These are phyloP conservation scores for Cyprinodon brontotheroides DNA, from an alignment of 2,113 vertebrate genomes.

Conservation along the genomic window DNA sequence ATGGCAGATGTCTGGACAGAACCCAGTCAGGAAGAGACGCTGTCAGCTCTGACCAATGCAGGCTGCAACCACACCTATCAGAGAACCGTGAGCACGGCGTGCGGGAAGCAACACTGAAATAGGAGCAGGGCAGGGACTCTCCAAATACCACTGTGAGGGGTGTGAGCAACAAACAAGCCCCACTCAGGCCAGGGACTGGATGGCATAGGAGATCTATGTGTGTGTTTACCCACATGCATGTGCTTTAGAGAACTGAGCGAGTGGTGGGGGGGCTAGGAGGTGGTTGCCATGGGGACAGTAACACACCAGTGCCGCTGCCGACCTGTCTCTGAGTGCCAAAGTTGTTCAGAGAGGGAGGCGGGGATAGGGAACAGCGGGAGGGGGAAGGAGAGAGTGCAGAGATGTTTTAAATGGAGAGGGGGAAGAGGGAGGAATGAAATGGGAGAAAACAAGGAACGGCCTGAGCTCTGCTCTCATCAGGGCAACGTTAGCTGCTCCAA, in stretches of 20 bases:
- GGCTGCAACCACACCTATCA: slow-evolving; percentile 65
- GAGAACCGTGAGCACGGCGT: slow-evolving; percentile 63
- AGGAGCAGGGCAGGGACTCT: slow-evolving; percentile 75
- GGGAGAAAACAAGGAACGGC: slow-evolving; percentile 23
- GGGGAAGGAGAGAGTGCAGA: slow-evolving; percentile 43
- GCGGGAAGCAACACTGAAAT: slow-evolving; percentile 72
- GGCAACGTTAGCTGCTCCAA: slow-evolving; percentile 7
- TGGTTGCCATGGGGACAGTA: slow-evolving; percentile 85
- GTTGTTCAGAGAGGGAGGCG: slow-evolving; percentile 69
- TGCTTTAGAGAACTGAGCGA: slow-evolving; percentile 61
- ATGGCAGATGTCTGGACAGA: slow-evolving; percentile 49
- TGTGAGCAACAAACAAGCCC: slow-evolving; percentile 75
- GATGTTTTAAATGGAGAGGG: slow-evolving; percentile 33
- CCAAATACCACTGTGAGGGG: slow-evolving; percentile 70
- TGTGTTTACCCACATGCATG: slow-evolving; percentile 51
- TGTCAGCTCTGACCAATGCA: slow-evolving; percentile 50
- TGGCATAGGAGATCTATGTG: slow-evolving; percentile 43
- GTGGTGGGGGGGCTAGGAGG: slow-evolving; percentile 52
- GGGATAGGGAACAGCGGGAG: slow-evolving; percentile 37
- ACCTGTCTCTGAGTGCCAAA: slow-evolving; percentile 82
- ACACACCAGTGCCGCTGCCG: slow-evolving; percentile 84
- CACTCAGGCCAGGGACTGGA: slow-evolving; percentile 57
- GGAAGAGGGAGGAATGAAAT: slow-evolving; percentile 26
- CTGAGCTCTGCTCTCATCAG: slow-evolving; percentile 17
- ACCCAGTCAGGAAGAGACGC: slow-evolving; percentile 60